phyloP scores from a whole-genome alignment of 1,140 invertebrate species.

The Maconellicoccus hirsutus region DNA sequence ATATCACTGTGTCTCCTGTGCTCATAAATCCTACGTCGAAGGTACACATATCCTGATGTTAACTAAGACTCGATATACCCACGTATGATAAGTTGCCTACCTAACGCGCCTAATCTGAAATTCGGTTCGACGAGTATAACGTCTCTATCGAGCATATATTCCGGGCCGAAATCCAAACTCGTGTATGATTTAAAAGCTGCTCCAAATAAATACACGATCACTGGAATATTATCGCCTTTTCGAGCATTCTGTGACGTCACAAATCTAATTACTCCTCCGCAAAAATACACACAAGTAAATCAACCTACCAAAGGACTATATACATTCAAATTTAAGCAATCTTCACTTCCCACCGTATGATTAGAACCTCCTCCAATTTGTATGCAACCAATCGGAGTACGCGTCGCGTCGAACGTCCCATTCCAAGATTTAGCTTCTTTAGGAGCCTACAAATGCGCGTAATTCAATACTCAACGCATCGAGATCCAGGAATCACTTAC shows the following conservation, averaged over 20 bases:
- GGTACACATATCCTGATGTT: too few species aligned
- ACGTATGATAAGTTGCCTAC: too few species aligned
- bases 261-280: too few species aligned
- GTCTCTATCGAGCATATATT: slow-evolving; percentile 58
- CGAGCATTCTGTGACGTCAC: too few species aligned
- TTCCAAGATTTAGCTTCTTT: neutral
- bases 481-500: too few species aligned
- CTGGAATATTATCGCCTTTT: slow-evolving; percentile 30
- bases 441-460: neutral
- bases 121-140: slow-evolving; percentile 65
- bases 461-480: neutral
- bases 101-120: slow-evolving; percentile 53
- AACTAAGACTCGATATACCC: too few species aligned
- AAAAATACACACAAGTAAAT: neutral
- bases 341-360: slow-evolving; percentile 19
- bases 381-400: neutral
- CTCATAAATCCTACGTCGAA: slow-evolving; percentile 41
- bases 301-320: slow-evolving; percentile 29
- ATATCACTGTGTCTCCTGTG: slow-evolving; percentile 42
- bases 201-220: slow-evolving; percentile 45
- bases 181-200: slow-evolving; percentile 37
- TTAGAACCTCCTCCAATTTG: neutral
- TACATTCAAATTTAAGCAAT: slow-evolving; percentile 31
- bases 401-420: neutral
- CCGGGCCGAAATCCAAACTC: slow-evolving; percentile 41